Conservation (phyloP, 2,888 invertebrate genomes). For the Mimachlamys varia region DNA sequence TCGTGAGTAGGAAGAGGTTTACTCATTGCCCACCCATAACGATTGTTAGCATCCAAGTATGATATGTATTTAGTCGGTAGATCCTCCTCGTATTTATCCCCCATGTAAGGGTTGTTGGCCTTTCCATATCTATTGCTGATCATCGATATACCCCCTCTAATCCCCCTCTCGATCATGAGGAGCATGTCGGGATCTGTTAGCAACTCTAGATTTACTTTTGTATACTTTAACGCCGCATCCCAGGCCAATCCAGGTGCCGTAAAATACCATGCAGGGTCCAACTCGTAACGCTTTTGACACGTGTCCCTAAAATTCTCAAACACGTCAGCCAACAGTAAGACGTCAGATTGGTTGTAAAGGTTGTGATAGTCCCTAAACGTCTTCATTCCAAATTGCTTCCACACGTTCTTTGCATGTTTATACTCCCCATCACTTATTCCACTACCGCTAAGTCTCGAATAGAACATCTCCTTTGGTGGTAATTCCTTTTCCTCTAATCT, state of each 20-base stretch:
- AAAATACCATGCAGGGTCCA: conserved; percentile 36
- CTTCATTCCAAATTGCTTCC: conserved; percentile 14
- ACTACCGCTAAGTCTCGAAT: conserved; percentile 49
- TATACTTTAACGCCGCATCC: conserved; percentile 38
- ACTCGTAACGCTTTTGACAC: conserved; percentile 26
- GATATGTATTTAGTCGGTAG: conserved; percentile 12
- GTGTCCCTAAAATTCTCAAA: conserved; percentile 43
- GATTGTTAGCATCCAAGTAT: conserved; percentile 39
- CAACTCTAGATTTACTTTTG: conserved; percentile 1
- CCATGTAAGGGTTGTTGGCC: conserved; percentile 40
- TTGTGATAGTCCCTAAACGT: conserved; percentile 46
- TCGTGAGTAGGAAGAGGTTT: conserved; percentile 25
- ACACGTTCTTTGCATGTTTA: conserved; percentile 42
- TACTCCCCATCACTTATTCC: conserved; percentile 54
- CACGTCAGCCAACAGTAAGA: conserved; percentile 38
- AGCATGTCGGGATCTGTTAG: conserved; percentile 43
- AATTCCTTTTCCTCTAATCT: conserved; percentile 32
- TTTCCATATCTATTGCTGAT: conserved; percentile 39
- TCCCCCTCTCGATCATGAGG: conserved; percentile 32
- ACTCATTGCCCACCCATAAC: conserved; percentile 41
- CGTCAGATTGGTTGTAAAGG: conserved; percentile 42
- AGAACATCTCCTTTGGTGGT: conserved; percentile 47
- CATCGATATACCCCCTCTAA: conserved; percentile 41
- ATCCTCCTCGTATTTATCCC: not conserved
- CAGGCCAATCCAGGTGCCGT: conserved; percentile 42